These are phyloP conservation scores for Ichneumoninae sp. DNA, from an alignment of 2,888 invertebrate species.

Conservation along the genomic window DNA sequence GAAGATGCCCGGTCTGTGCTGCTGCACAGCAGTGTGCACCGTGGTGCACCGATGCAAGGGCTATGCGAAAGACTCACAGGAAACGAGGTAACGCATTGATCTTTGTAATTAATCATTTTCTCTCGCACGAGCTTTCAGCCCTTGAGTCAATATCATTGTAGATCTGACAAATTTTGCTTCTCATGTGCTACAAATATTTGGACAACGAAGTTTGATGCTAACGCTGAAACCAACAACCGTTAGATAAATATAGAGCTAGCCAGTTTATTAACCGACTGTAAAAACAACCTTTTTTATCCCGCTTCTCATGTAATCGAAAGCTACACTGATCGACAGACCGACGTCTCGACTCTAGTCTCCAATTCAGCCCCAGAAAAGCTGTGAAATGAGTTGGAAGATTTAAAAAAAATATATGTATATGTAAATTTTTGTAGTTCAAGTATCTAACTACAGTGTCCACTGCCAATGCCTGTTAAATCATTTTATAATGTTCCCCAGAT, in stretches of 20 bases:
- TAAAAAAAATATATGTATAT: background rate
- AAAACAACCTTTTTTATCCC: no score
- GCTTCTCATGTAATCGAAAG: no score
- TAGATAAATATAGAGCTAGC: background rate
- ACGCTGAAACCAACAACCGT: background rate
- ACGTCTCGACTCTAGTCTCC: no score
- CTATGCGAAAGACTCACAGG: slow-evolving; percentile 14
- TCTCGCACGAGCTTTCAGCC: background rate
- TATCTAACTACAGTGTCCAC: background rate
- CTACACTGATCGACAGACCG: no score
- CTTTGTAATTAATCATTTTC: background rate
- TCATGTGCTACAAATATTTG: background rate
- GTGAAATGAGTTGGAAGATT: no score
- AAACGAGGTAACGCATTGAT: background rate
- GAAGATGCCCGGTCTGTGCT: slow-evolving; percentile 73
- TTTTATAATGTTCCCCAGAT: background rate
- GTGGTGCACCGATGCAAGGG: slow-evolving; percentile 73
- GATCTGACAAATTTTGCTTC: background rate
- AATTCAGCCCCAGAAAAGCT: no score
- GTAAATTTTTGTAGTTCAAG: background rate
- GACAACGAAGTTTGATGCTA: background rate
- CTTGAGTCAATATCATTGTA: background rate
- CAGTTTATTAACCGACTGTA: background rate
- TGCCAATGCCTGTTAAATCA: background rate
- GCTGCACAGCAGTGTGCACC: slow-evolving; percentile 72